Evolutionary conservation across 2,797 vertebrate species (phyloP), one percentile per base, ranked within the genome.

Genomic region (Poeciliopsis turneri): DNA sequence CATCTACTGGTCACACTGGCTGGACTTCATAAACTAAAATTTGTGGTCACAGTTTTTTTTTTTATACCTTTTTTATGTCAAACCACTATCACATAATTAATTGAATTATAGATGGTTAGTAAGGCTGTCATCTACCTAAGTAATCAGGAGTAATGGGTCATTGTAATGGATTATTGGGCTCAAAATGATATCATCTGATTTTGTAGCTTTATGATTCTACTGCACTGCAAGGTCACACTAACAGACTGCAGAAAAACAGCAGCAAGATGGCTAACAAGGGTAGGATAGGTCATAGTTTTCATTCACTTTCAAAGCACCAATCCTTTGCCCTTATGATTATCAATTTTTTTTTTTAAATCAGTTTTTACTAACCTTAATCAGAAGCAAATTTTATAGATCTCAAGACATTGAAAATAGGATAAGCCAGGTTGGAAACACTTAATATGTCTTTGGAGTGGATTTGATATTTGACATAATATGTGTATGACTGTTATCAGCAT

Each of bases 151-250:
- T 64, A 69, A 82, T 76, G 71, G 81, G 79, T 79, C 39, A 45
- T 75, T 70, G 49, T 30, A 57, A 73, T 79, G 64, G 83, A 45
- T 77, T 84, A 78, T 77, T 89, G 78, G 71, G n/a, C 75, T 80
- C 55, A 78, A 79, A 82, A 77, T 81, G 30, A 82, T 77, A 61
- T 49, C 55, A 77, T 74, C 86, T 88, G 87, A 91, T 77, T 55
- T 73, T 78, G 71, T 70, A 33, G 69, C 81, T 89, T 92, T 81
- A 84, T 71, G 83, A 70, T 73, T 51, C 59, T 72, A 81, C 16
- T 41, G 59, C 74, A 69, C 55, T 39, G n/a, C 23, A 75, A 84
- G 84, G 83, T 87, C 85, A 87, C 80, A 88, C 55, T 69, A 66
- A 82, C 43, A 43, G 45, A 59, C 33, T 66, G 11, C 16, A 71